Base-by-base conservation (phyloP, 2,888 invertebrate genomes). In the Mythimna impura region DNA sequence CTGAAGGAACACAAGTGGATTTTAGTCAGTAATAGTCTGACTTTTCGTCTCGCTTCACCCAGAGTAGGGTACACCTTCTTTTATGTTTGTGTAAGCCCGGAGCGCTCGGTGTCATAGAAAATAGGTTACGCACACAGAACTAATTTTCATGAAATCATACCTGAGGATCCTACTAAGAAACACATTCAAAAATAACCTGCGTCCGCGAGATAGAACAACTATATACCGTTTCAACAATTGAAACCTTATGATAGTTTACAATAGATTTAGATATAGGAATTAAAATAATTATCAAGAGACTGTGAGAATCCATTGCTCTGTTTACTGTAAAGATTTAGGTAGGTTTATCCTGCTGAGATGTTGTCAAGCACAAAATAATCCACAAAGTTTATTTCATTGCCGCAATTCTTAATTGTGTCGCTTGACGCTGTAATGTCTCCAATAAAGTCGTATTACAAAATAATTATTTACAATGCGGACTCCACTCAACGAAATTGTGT, bases 401-500 rank as follows among this genome's bases (percentile, higher is more conserved):
- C 20, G 6, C 36, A 34, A 74, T 76, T 25, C 43, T 30, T 43
- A 60, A 73, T 65, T 72, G 34, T 66, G 34, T 5, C 22, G 34
- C 14, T 70, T 66, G 30, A 58, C 62, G 62, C 54, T 57, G 34
- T 62, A 76, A 64, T 64, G 54, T 73, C 66, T 57, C 67, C 66
- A 74, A 81, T 73, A 78, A 73, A 66, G 63, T 71, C 66, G 57
- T 55, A 63, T 61, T 63, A 61, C 66, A 57, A 79, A 82, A 81
- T 85, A 78, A 81, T 85, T 81, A 81, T 82, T 66, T 79, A 83
- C 75, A 75, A 55, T 78, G 66, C 57, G 70, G 66, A 75, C 77
- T 80, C 69, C 79, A 81, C 72, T 84, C 78, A 80, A 80, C 76
- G 66, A 78, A 86, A 85, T 88, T 83, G 76, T 83, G 68, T 82